Percentiles rank a stretch among this genome's conserved stretches.
Conservation (phyloP, 2,888 invertebrate species). For the Meteorus colon region DNA sequence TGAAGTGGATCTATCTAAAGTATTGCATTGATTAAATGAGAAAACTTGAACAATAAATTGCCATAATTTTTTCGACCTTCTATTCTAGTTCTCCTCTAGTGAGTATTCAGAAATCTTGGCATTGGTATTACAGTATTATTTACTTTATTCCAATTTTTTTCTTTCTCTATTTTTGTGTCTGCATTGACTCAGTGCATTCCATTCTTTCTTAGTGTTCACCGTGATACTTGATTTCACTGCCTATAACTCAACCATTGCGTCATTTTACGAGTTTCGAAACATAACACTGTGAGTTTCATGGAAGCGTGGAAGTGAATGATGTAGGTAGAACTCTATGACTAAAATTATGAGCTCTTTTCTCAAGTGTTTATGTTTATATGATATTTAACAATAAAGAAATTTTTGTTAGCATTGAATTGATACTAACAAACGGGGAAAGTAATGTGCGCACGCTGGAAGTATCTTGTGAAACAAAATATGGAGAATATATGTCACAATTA, state of each 20-base stretch:
- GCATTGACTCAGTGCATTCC: not conserved
- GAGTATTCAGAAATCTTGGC: no score
- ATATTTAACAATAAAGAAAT: not conserved
- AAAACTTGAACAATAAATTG: no score
- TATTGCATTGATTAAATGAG: no score
- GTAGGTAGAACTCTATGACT: not conserved
- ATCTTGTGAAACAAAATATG: not conserved
- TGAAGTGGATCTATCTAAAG: no score
- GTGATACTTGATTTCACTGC: not conserved
- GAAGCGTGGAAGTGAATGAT: constrained; percentile 3
- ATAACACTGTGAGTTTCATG: not conserved
- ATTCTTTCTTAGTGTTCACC: not conserved
- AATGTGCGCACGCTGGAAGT: not conserved
- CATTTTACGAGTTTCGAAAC: not conserved
- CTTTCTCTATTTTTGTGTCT: no score
- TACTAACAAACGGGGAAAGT: not conserved
- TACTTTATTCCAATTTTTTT: no score
- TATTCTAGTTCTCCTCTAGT: no score
- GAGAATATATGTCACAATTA: not conserved
- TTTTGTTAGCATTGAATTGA: not conserved
- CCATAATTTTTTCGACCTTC: no score
- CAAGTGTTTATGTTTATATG: not conserved
- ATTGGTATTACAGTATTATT: no score
- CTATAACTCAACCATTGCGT: not conserved
- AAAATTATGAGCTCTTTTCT: constrained; percentile 33